phyloP scores from a whole-genome alignment of 2,113 vertebrate species.

The Origma solitaria region DNA sequence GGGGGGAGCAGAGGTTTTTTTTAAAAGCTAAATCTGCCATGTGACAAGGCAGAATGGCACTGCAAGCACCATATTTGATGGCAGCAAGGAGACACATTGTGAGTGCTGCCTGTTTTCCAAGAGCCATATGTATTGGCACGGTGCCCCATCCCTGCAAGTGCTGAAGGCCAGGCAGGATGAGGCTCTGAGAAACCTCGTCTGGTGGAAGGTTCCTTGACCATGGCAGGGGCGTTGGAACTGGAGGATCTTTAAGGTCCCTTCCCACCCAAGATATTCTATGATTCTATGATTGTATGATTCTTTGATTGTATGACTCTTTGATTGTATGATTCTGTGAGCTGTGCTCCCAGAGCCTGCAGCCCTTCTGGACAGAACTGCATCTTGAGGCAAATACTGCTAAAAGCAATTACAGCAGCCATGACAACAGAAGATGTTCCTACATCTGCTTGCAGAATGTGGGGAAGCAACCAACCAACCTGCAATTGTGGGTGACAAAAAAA shows the following conservation, averaged over 20 bases:
- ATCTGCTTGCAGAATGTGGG: not conserved
- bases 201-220: not conserved
- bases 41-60: not conserved
- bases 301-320: not conserved
- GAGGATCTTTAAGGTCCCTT: not conserved
- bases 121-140: not conserved
- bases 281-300: not conserved
- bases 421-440: not conserved
- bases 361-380: fast-evolving
- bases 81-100: not conserved
- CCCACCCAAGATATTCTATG: not conserved
- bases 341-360: not conserved
- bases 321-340: not conserved
- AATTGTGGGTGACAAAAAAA: not conserved
- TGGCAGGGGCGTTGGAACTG: not conserved
- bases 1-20: not conserved
- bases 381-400: not conserved
- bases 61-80: fast-evolving
- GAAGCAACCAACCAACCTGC: not conserved
- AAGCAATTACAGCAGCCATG: not conserved
- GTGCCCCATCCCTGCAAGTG: not conserved
- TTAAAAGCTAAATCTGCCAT: not conserved
- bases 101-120: not conserved
- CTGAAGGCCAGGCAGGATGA: not conserved
- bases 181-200: not conserved